Conservation (phyloP, 1,140 invertebrate genomes). For the Ephestia elutella region DNA sequence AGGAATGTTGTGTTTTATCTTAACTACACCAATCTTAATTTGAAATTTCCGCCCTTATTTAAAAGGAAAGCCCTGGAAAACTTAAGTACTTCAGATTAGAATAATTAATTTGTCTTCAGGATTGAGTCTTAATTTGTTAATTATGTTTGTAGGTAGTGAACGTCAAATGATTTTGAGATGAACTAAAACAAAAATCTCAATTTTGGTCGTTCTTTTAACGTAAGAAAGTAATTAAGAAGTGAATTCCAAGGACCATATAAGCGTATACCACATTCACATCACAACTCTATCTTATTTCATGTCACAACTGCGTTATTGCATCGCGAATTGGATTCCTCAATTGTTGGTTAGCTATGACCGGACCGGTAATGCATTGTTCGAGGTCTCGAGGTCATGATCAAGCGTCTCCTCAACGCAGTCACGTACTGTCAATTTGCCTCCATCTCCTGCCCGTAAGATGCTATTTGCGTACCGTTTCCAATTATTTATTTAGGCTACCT, state of each 20-base stretch:
- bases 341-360: neutral
- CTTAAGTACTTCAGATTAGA: too few species aligned
- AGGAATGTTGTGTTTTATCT: slow-evolving; percentile 4
- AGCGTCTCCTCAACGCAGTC: slow-evolving; percentile 5
- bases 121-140: too few species aligned
- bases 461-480: slow-evolving; percentile 4
- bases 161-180: too few species aligned
- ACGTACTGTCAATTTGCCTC: slow-evolving; percentile 5
- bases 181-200: too few species aligned
- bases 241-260: too few species aligned
- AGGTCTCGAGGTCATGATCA: slow-evolving; percentile 5
- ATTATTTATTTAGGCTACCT: slow-evolving; percentile 6
- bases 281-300: too few species aligned
- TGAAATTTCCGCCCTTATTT: neutral
- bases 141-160: neutral
- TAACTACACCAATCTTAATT: neutral
- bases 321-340: neutral
- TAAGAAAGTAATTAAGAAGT: too few species aligned
- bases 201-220: too few species aligned
- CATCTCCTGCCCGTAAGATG: neutral
- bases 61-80: neutral
- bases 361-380: neutral
- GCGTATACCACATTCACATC: too few species aligned
- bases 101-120: too few species aligned
- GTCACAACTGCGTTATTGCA: too few species aligned